These are phyloP conservation scores for Nannoperca obscura DNA, from an alignment of 2,797 vertebrate genomes.

Conservation along the genomic window DNA sequence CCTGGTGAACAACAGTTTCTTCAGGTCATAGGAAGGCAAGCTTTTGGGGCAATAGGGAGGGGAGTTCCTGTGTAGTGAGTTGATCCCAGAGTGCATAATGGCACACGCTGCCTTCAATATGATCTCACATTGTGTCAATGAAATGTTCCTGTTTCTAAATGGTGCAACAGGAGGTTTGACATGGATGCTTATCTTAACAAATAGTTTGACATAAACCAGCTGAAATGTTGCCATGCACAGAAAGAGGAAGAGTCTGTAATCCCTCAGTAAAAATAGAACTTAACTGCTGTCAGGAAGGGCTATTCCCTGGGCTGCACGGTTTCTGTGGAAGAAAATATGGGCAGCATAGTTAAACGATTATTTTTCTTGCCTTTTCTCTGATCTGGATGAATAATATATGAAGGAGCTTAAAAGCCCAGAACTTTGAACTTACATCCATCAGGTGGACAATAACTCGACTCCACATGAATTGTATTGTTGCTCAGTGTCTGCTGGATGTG, in stretches of 20 bases:
- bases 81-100: neutral
- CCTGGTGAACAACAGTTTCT: constrained; percentile 23
- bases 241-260: constrained; percentile 8
- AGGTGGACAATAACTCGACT: no score
- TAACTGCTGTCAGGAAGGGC: constrained; percentile 7
- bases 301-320: neutral
- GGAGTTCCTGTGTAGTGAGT: constrained; percentile 28
- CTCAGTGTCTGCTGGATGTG: neutral
- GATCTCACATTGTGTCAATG: neutral
- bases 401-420: neutral
- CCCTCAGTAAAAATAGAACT: neutral
- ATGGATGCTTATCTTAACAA: neutral
- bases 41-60: constrained; percentile 15
- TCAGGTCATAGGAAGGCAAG: constrained; percentile 12
- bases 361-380: neutral
- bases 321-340: neutral
- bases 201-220: neutral
- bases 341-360: neutral
- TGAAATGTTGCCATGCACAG: neutral
- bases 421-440: neutral
- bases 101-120: neutral
- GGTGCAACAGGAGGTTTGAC: constrained; percentile 29
- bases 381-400: neutral
- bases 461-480: no score
- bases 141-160: constrained; percentile 7